A percentile compares a stretch with the other conserved stretches of the same genome.
Evolutionary conservation across 2,797 vertebrate genomes (phyloP).

Genomic region (Botia kubotai): DNA sequence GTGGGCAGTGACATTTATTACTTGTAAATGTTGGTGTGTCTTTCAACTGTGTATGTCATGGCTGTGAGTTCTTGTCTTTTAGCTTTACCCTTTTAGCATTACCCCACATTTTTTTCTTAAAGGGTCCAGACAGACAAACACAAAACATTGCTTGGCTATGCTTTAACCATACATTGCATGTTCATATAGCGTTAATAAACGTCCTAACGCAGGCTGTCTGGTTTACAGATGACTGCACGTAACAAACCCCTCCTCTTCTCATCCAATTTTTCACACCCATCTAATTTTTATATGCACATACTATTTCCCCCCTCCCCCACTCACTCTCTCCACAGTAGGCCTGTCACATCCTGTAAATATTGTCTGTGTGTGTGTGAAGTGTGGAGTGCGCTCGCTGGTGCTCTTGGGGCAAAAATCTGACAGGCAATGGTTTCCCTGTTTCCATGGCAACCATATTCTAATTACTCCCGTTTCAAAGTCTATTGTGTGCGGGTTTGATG

Average conservation of each 20-base stretch:
- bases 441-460: conserved; percentile 95
- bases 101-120: conserved; percentile 5
- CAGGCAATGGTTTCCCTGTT: conserved; percentile 93
- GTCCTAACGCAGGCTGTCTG: background rate
- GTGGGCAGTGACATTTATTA: too few relatives aligned
- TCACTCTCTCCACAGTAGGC: conserved; percentile 17
- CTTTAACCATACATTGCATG: background rate
- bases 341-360: conserved; percentile 54
- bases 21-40: background rate
- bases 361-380: conserved; percentile 13
- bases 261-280: conserved; percentile 24
- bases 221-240: conserved; percentile 36
- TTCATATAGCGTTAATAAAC: background rate
- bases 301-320: conserved; percentile 13
- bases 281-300: conserved; percentile 34
- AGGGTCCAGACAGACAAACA: background rate
- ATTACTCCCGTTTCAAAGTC: conserved; percentile 84
- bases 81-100: too few relatives aligned
- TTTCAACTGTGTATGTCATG: background rate
- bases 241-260: background rate
- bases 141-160: background rate
- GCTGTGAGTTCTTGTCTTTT: background rate
- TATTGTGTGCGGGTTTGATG: conserved; percentile 67
- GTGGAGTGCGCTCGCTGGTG: conserved; percentile 67
- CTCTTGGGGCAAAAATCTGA: conserved; percentile 85